Evolutionary conservation across 2,888 invertebrate species (phyloP).

Genomic region (Hirtodrosophila duncani): DNA sequence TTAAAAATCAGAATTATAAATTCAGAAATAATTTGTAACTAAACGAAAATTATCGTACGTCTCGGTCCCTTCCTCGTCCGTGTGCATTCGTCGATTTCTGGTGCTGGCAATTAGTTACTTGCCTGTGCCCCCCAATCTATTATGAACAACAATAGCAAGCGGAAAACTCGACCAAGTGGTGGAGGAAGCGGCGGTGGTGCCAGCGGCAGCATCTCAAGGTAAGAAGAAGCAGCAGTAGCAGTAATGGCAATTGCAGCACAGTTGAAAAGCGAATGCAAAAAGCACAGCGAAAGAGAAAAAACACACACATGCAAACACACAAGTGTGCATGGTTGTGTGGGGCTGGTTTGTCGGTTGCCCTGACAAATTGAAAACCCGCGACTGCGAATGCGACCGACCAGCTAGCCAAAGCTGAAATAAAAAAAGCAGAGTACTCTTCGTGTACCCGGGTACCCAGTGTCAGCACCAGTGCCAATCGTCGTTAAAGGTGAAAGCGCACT

Average conservation of each 20-base stretch:
- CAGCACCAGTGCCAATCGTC: constrained; percentile 19
- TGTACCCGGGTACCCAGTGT: no score
- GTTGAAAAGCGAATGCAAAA: constrained; percentile 49
- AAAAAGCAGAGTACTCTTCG: constrained; percentile 24
- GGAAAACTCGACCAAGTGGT: constrained; percentile 88
- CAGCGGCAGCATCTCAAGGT: constrained; percentile 71
- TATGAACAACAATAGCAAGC: constrained; percentile 84
- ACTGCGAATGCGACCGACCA: constrained; percentile 26
- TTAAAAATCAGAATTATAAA: constrained; percentile 42
- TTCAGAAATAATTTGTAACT: constrained; percentile 10
- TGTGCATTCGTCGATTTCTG: constrained; percentile 46
- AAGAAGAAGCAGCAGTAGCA: constrained; percentile 61
- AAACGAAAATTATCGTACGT: constrained; percentile 30
- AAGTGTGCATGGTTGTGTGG: constrained; percentile 13
- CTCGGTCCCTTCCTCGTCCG: constrained; percentile 23
- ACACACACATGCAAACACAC: constrained; percentile 9
- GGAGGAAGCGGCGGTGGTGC: constrained; percentile 55
- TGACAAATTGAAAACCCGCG: constrained; percentile 45
- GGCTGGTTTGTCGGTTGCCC: constrained; percentile 39
- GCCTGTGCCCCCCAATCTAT: constrained; percentile 44
- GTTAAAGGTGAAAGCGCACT: constrained; percentile 51
- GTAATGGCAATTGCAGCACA: constrained; percentile 19
- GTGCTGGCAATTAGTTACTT: constrained; percentile 46
- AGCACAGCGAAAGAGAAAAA: constrained; percentile 22
- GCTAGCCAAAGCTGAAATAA: constrained; percentile 11